Conservation (phyloP, 2,113 vertebrate genomes). For the Ictalurus furcatus region DNA sequence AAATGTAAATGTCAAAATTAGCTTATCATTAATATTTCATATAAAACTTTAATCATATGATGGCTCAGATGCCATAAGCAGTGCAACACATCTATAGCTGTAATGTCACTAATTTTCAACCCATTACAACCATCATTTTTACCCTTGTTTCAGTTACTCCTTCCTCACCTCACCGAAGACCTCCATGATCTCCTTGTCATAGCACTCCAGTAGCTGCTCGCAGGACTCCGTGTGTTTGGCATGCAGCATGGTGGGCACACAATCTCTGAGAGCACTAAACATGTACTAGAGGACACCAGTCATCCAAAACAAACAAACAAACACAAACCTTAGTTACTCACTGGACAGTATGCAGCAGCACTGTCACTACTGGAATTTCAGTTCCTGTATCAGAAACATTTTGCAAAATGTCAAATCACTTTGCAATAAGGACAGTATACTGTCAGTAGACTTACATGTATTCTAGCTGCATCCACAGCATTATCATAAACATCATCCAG, state of each 20-base stretch:
- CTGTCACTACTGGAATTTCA: not conserved
- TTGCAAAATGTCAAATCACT: not conserved
- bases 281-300: slow-evolving; percentile 80
- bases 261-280: slow-evolving; percentile 94
- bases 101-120: not conserved
- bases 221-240: slow-evolving; percentile 89
- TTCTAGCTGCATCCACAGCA: slow-evolving; percentile 89
- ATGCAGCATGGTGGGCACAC: slow-evolving; percentile 89
- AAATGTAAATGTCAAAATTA: not conserved
- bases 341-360: not conserved
- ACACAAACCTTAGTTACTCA: not conserved
- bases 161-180: slow-evolving; percentile 87
- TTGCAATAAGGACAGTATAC: not conserved
- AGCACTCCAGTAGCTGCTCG: slow-evolving; percentile 87
- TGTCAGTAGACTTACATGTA: slow-evolving; percentile 80
- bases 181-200: slow-evolving; percentile 94
- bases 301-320: not conserved
- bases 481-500: slow-evolving; percentile 95
- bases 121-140: not conserved
- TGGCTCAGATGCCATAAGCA: not conserved
- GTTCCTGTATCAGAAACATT: not conserved
- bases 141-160: not conserved
- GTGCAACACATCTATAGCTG: not conserved
- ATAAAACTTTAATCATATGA: not conserved
- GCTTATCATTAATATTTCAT: not conserved